phyloP scores from a whole-genome alignment of 2,888 invertebrate genomes.

The Phragmatobia fuliginosa region DNA sequence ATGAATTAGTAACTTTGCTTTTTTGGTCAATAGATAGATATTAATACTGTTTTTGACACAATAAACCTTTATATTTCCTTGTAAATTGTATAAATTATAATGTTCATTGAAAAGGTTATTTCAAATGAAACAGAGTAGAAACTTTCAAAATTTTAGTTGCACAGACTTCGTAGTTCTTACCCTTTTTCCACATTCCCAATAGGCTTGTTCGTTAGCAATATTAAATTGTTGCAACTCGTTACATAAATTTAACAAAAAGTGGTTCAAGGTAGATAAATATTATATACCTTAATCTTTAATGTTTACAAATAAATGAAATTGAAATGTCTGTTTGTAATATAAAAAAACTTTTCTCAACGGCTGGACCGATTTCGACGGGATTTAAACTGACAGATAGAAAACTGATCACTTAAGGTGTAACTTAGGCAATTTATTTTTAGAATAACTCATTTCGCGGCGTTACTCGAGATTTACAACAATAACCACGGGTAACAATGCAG shows the following conservation, averaged over 20 bases:
- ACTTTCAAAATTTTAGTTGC: neutral
- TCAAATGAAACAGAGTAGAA: neutral
- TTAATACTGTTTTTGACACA: neutral
- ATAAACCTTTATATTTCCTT: neutral
- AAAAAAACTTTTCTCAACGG: no score
- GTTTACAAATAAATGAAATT: no score
- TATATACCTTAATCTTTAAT: neutral
- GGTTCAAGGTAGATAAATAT: neutral
- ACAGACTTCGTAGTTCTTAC: neutral
- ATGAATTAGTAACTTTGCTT: neutral
- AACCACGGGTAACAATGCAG: no score
- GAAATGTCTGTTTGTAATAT: no score
- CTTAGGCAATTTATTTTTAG: no score
- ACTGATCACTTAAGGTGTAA: no score
- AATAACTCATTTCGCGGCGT: no score
- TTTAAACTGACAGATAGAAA: no score
- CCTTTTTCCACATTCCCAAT: neutral
- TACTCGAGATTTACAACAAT: no score
- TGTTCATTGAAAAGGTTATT: neutral
- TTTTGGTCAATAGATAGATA: neutral
- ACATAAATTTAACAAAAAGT: neutral
- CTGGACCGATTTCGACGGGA: no score
- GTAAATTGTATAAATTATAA: neutral
- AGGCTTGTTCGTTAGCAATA: neutral
- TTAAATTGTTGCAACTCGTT: neutral